Conservation (phyloP, 2,888 invertebrate genomes). For the Acrobeloides nanus region DNA sequence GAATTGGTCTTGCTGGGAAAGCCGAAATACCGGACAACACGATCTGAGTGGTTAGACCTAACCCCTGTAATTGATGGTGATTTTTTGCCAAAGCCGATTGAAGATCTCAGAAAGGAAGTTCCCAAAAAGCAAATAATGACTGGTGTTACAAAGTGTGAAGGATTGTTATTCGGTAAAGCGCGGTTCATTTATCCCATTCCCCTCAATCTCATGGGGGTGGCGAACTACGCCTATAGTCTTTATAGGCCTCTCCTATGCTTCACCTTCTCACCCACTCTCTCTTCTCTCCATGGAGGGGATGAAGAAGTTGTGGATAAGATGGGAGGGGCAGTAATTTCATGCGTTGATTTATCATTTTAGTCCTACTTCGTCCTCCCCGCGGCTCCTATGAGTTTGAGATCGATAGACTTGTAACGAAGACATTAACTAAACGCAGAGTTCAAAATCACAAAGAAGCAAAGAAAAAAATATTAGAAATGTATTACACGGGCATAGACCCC, state of each 20-base stretch:
- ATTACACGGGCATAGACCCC: conserved; percentile 1
- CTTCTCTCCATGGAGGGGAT: too few relatives aligned
- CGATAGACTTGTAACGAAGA: too few relatives aligned
- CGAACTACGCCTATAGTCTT: too few relatives aligned
- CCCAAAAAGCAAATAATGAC: conserved; percentile 23
- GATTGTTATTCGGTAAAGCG: conserved; percentile 14
- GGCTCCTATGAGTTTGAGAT: too few relatives aligned
- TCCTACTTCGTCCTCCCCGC: too few relatives aligned
- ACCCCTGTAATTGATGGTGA: conserved; percentile 19
- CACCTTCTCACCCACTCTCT: too few relatives aligned
- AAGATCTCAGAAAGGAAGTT: conserved; percentile 18
- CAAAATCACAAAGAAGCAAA: conserved; percentile 6
- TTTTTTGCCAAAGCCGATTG: conserved; percentile 24
- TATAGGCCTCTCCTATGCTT: too few relatives aligned
- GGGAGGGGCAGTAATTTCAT: too few relatives aligned
- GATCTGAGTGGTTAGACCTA: conserved; percentile 12
- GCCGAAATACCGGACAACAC: conserved; percentile 1
- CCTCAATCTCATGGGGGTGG: too few relatives aligned
- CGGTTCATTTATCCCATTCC: too few relatives aligned
- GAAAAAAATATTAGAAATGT: conserved; percentile 1
- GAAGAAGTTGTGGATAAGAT: too few relatives aligned
- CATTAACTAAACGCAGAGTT: conserved; percentile 1
- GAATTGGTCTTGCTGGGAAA: conserved; percentile 15
- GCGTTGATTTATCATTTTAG: too few relatives aligned
- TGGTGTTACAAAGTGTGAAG: conserved; percentile 21